Base-by-base conservation (phyloP, 2,888 invertebrate genomes). In the Mimachlamys varia region DNA sequence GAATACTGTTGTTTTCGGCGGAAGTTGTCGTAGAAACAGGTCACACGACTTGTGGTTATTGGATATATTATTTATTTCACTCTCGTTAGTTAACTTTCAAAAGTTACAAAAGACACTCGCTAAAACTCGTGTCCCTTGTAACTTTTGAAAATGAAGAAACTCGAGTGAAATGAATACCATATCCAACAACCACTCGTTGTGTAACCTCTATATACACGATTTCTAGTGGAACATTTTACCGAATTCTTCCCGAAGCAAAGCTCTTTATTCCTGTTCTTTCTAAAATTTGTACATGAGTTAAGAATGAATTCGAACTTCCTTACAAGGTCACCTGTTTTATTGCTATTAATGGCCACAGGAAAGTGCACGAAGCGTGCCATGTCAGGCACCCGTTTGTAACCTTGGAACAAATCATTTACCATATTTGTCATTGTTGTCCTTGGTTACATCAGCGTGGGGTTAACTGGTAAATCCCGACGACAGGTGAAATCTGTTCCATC, bases 261-360 rank as follows among this genome's bases (percentile, higher is more conserved):
- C 76, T 76, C 33, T 76, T 27, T 33, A 76, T 33, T 76, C 76
- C 33, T 76, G 27, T 76, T 76, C 76, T 13, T n/a, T 76, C 33
- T 33, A 76, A 76, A 76, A 33, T 33, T 33, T 76, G 33, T 76
- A 76, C 76, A 76, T 76, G 76, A 76, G 53, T 53, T 53, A 76
- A 76, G 27, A 76, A 76, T 76, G 76, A 76, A 76, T 33, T 76
- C 76, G 76, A 27, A 76, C 76, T 76, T 76, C 76, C 76, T 76
- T 33, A 76, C 76, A 33, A 76, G 76, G 76, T 33, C 76, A 76
- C 15, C 33, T 5, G 76, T 19, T 58, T 27, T 76, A 76, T 76
- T 19, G 27, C 76, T 27, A 76, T 76, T 76, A 33, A 76, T 76
- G 76, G 76, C 27, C 76, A 76, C 27, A 76, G 33, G 76, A 76